phyloP scores from a whole-genome alignment of 2,113 vertebrate species.

The Clarias magur region DNA sequence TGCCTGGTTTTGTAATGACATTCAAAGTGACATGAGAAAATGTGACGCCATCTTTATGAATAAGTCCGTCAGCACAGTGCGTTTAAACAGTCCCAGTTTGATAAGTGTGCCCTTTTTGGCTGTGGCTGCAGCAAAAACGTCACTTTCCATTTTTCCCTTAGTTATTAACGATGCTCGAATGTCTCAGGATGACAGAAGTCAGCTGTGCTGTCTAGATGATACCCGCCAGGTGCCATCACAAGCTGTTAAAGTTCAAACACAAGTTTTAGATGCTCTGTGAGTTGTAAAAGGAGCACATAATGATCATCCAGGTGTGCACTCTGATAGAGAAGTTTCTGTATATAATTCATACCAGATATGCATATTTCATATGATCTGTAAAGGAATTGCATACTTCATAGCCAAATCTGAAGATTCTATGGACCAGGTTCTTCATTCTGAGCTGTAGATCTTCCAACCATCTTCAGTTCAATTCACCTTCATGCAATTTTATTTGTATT shows the following conservation, averaged over 20 bases:
- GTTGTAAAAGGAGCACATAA: conserved; percentile 35
- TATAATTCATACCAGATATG: conserved; percentile 39
- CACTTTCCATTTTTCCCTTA: conserved; percentile 33
- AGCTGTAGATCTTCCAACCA: not conserved
- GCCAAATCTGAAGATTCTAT: conserved; percentile 22
- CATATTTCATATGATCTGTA: not conserved
- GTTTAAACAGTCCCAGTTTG: conserved; percentile 20
- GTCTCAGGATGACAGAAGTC: conserved; percentile 20
- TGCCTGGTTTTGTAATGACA: not conserved
- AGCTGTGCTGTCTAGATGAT: conserved; percentile 33
- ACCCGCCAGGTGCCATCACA: conserved; percentile 22
- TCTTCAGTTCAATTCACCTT: too few relatives aligned
- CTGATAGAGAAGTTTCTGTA: conserved; percentile 27
- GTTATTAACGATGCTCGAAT: conserved; percentile 19
- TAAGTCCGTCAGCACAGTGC: not conserved
- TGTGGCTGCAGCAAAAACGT: not conserved
- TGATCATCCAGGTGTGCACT: conserved; percentile 16
- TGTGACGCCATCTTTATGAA: conserved; percentile 10
- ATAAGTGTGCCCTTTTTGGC: not conserved
- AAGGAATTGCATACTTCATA: conserved; percentile 33
- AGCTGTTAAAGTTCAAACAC: conserved; percentile 32
- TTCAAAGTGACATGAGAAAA: not conserved
- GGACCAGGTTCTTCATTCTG: not conserved
- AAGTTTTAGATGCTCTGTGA: conserved; percentile 35
- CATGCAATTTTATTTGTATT: too few relatives aligned